Evolutionary conservation across 2,888 invertebrate species (phyloP), one percentile per base, ranked within the genome.

Genomic region (Maniola hyperantus): DNA sequence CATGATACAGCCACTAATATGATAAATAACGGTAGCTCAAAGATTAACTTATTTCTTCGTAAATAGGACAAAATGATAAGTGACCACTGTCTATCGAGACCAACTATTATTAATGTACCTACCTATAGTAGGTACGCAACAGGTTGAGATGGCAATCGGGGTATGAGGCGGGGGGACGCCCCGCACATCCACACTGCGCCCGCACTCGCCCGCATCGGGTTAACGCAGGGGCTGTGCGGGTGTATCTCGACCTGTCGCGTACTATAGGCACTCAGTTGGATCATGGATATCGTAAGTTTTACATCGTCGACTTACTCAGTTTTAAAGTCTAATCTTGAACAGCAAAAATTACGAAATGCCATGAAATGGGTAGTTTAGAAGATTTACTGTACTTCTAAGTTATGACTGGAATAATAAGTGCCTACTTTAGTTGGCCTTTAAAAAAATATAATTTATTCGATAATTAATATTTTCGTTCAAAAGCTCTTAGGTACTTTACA

Each of bases 21-120:
- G 53, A 53, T 53, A 53, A n/a, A 53, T 53, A 34, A 53, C 6
- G 53, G 34, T 34, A 34, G 34, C 34, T 13, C 26, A 53, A 53
- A 53, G 33, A 53, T 53, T 34, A 36, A 53, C 34, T 33, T 53
- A n/a, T 53, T 33, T 33, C 13, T 8, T 34, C 34, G 34, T 53
- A n/a, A 53, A 53, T n/a, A 53, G 34, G 13, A n/a, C 34, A 33
- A n/a, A n/a, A n/a, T n/a, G n/a, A n/a, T n/a, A n/a, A n/a, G n/a
- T n/a, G n/a, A n/a, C n/a, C n/a, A n/a, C 20, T 51, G 51, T 26
- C 53, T 50, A 18, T 50, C 6, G 44, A 44, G 13, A 11, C 13
- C 1, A 44, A n/a, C n/a, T 11, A n/a, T 2, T n/a, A 44, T 11
- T 0, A 11, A 42, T 7, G 13, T 42, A 42, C 42, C 5, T 36